phyloP scores from a whole-genome alignment of 2,113 vertebrate genomes.

The Uria aalge region DNA sequence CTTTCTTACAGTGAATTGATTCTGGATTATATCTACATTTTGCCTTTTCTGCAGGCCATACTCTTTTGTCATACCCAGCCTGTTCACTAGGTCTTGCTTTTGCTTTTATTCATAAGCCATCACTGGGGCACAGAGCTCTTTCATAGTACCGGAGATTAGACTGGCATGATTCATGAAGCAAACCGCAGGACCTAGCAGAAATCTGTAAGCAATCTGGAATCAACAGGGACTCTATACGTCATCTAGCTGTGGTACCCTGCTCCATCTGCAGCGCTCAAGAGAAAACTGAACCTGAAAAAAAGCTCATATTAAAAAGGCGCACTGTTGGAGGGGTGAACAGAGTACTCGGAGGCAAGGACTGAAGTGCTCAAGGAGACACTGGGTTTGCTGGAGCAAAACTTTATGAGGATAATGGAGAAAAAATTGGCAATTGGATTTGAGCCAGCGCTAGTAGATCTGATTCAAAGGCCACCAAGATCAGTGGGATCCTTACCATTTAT shows the following conservation, averaged over 20 bases:
- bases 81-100: background rate
- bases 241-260: background rate
- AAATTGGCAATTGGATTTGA: background rate
- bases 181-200: background rate
- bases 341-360: background rate
- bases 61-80: background rate
- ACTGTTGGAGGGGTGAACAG: background rate
- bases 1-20: background rate
- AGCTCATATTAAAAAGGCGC: background rate
- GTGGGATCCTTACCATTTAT: background rate
- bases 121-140: background rate
- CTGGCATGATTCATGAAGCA: background rate
- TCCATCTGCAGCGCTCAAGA: background rate
- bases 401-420: background rate
- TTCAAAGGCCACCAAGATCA: background rate
- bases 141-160: background rate
- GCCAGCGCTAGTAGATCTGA: background rate
- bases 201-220: constrained; percentile 4
- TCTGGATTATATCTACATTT: background rate
- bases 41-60: background rate
- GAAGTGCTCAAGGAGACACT: background rate
- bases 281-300: background rate
- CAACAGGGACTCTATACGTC: background rate
- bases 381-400: background rate
- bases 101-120: background rate